Conservation (phyloP, 2,888 invertebrate species). For the Drosophila neutralis region DNA sequence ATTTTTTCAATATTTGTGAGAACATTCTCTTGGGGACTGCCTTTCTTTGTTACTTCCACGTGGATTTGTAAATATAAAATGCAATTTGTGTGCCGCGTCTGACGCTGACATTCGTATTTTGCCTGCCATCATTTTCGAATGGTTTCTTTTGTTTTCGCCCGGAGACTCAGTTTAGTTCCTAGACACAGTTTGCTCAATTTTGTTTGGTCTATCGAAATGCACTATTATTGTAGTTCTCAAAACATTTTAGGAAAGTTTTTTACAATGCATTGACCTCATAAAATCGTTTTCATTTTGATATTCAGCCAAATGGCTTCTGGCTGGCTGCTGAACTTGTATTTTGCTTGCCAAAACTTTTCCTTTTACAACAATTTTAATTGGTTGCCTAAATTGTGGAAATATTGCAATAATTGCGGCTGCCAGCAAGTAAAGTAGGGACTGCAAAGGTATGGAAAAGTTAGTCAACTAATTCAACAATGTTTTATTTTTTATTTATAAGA, state of each 20-base stretch:
- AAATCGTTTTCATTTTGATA: neutral
- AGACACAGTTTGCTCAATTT: neutral
- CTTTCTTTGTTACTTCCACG: constrained; percentile 47
- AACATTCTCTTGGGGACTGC: constrained; percentile 4
- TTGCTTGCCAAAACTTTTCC: constrained; percentile 26
- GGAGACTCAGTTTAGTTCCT: too few species aligned
- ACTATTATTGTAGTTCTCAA: neutral
- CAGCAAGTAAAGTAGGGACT: neutral
- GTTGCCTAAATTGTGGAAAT: constrained; percentile 25
- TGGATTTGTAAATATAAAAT: constrained; percentile 57
- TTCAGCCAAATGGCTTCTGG: neutral
- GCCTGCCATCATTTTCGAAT: constrained; percentile 5
- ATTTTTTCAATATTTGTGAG: constrained; percentile 6
- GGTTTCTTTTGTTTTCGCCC: neutral
- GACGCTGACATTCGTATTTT: constrained; percentile 43
- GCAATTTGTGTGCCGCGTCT: constrained; percentile 47
- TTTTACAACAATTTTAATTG: constrained; percentile 56
- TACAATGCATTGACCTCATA: constrained; percentile 6
- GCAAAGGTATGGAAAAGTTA: neutral
- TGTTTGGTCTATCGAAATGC: neutral
- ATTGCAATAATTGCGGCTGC: neutral
- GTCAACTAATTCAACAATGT: neutral
- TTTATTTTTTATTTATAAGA: neutral
- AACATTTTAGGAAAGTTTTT: constrained; percentile 6
- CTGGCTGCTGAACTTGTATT: constrained; percentile 18